Base-by-base conservation (phyloP, 2,797 vertebrate species). In the Dromococcyx pavoninus region DNA sequence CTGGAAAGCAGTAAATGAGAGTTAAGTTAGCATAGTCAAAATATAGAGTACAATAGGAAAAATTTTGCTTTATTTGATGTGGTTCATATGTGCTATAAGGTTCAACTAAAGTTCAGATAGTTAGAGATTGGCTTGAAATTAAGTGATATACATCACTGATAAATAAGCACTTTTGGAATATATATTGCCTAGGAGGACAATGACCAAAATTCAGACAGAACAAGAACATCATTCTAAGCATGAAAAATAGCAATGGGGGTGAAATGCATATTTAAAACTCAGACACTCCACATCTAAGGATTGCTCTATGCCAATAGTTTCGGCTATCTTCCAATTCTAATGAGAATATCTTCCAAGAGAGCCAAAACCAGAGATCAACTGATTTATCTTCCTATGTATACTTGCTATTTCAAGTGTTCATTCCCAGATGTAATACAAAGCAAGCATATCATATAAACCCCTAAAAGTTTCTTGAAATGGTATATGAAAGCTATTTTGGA, bases 1-100 rank as follows among this genome's bases (percentile, higher is more conserved):
- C 27, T 76, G 44, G 57, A 77, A 86, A 39, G 10, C 48, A 70
- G 62, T 79, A 91, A 83, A 70, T 56, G 32, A 62, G 8, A 43
- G 22, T 65, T 62, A 61, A 86, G 30, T 39, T 72, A 90, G 89
- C 92, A 35, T 71, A 19, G 37, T 56, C 17, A 94, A 88, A 86
- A 94, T 86, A 25, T 35, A 60, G n/a, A 73, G 62, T 60, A 95
- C 74, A 95, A 90, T 8, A 21, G 88, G 33, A 73, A 74, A 92
- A 81, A 91, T n/a, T 24, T 41, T 41, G 35, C 46, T 94, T 91
- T 33, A 58, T 94, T 91, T 92, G 57, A 57, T 83, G 56, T 82
- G 51, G 64, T 82, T 88, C 64, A 62, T 85, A 28, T 39, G n/a
- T 84, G 67, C 60, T 80, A 28, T 79, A 88, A 76, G 23, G 19